Percentiles rank a stretch among this genome's conserved stretches.
phyloP scores from a whole-genome alignment of 2,797 vertebrate genomes.

The Rallus crepitans region DNA sequence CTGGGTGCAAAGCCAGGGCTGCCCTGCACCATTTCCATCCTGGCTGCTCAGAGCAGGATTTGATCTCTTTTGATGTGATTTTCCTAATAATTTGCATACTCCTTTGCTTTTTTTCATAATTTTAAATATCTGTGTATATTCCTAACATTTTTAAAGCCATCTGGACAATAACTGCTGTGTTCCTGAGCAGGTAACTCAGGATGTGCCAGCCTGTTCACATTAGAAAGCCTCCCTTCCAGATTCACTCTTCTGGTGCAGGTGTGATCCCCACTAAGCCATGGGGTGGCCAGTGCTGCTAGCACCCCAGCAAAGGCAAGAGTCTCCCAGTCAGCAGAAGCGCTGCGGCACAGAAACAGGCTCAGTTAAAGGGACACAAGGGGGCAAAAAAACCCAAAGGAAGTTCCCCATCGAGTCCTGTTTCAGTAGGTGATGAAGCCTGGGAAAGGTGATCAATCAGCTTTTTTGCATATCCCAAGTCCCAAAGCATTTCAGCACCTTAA shows the following conservation, averaged over 20 bases:
- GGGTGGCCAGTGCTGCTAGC: background rate
- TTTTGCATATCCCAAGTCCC: background rate
- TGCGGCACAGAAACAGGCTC: background rate
- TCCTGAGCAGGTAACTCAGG: background rate
- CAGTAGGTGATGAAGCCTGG: background rate
- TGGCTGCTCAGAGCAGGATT: constrained; percentile 33
- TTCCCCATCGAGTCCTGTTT: background rate
- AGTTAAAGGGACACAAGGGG: background rate
- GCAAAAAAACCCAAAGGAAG: background rate
- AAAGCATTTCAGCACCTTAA: background rate
- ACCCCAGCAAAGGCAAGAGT: background rate
- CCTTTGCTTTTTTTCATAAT: background rate
- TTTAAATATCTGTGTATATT: background rate
- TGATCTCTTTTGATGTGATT: background rate
- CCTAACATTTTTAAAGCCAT: constrained; percentile 11
- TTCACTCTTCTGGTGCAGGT: background rate
- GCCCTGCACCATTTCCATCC: background rate
- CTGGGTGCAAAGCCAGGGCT: background rate
- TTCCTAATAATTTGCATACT: background rate
- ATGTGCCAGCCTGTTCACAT: background rate
- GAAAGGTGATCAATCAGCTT: background rate
- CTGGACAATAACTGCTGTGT: background rate
- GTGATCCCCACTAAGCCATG: background rate
- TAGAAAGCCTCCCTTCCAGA: background rate
- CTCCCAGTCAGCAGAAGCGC: background rate